A percentile compares a stretch with the other conserved stretches of the same genome.
Conservation (phyloP, 2,888 invertebrate genomes). For the Drosophila ochracea region DNA sequence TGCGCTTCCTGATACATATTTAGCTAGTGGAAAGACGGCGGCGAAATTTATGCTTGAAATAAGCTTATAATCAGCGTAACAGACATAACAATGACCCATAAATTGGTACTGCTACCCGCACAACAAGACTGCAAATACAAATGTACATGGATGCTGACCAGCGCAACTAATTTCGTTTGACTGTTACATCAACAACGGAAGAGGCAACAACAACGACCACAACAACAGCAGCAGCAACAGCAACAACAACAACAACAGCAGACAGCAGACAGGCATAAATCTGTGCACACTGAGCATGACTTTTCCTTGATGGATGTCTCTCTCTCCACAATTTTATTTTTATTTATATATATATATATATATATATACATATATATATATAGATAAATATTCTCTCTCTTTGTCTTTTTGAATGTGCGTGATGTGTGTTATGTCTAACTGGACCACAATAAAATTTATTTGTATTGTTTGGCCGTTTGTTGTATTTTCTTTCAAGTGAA, state of each 20-base stretch:
- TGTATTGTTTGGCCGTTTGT: slow-evolving; percentile 45
- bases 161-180: slow-evolving; percentile 57
- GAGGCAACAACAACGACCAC: neutral
- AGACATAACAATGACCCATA: slow-evolving; percentile 63
- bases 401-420: slow-evolving; percentile 14
- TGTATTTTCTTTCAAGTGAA: slow-evolving; percentile 8
- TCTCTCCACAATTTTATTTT: neutral
- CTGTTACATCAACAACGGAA: slow-evolving; percentile 13
- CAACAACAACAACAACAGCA: slow-evolving; percentile 5
- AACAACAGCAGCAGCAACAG: neutral
- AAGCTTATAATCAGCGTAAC: slow-evolving; percentile 63
- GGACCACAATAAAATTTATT: slow-evolving; percentile 65
- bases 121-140: slow-evolving; percentile 16
- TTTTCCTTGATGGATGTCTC: slow-evolving; percentile 53
- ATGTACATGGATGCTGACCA: slow-evolving; percentile 24
- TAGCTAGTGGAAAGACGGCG: slow-evolving; percentile 5
- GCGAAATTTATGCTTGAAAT: slow-evolving; percentile 7
- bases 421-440: slow-evolving; percentile 17
- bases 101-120: slow-evolving; percentile 17
- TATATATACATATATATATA: neutral
- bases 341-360: neutral
- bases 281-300: slow-evolving; percentile 62
- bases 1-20: slow-evolving; percentile 38
- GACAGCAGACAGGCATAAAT: slow-evolving; percentile 51
- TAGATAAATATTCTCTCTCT: neutral